These are phyloP conservation scores for Sternarchorhynchus goeldii DNA, from an alignment of 2,797 vertebrate genomes.

Conservation along the genomic window DNA sequence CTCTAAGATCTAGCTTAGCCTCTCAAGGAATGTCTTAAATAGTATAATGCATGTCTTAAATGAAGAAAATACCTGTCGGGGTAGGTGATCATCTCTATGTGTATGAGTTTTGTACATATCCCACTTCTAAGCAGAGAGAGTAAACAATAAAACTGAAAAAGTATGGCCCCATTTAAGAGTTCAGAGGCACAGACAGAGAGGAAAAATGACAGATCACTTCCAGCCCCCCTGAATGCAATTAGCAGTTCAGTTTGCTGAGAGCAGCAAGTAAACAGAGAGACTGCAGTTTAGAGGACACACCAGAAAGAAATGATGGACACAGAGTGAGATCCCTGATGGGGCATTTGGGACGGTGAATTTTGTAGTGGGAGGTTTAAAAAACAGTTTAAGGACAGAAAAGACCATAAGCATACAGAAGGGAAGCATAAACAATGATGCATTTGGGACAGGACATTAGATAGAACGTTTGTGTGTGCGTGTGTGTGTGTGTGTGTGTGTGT, in stretches of 20 bases:
- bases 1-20: too few species aligned
- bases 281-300: neutral
- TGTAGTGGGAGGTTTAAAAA: neutral
- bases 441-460: too few species aligned
- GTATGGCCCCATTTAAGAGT: conserved; percentile 16
- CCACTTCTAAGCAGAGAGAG: neutral
- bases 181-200: neutral
- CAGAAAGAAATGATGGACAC: neutral
- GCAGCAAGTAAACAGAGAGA: conserved; percentile 16
- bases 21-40: too few species aligned
- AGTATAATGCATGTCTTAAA: too few species aligned
- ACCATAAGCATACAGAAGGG: neutral
- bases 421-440: neutral
- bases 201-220: neutral
- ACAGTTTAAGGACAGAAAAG: neutral
- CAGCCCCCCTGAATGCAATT: conserved; percentile 15
- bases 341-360: neutral
- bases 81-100: too few species aligned
- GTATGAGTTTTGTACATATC: neutral
- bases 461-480: neutral
- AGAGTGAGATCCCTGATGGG: neutral
- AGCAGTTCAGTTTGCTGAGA: conserved; percentile 10
- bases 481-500: neutral
- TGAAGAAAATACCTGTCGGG: too few species aligned
- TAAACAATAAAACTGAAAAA: conserved; percentile 16